phyloP scores from a whole-genome alignment of 2,797 vertebrate species.

The Allobates femoralis region DNA sequence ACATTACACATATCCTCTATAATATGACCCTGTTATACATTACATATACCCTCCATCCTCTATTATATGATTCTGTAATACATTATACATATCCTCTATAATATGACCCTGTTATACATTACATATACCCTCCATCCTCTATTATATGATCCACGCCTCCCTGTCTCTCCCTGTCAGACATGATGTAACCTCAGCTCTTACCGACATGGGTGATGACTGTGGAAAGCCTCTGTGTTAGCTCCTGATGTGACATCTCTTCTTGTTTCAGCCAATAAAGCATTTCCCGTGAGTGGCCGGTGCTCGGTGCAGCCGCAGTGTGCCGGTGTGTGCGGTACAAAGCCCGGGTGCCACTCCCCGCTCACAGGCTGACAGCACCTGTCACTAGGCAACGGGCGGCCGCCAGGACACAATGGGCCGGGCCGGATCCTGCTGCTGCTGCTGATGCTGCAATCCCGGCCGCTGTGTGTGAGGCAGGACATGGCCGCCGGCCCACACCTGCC shows the following conservation, averaged over 20 bases:
- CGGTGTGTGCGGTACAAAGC: conserved; percentile 40
- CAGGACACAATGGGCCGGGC: no score
- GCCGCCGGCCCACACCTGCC: conserved; percentile 45
- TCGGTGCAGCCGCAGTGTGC: background rate
- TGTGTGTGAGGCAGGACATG: conserved; percentile 6
- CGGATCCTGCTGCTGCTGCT: no score
- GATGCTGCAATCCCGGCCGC: conserved; percentile 14
- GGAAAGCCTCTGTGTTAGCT: conserved; percentile 87
- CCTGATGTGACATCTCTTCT: conserved; percentile 93
- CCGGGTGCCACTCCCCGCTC: conserved; percentile 57
- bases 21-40: no score
- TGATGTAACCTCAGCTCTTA: conserved; percentile 73
- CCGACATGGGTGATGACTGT: conserved; percentile 93
- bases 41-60: no score
- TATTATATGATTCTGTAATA: no score
- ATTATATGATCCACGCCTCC: background rate
- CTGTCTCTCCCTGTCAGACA: background rate
- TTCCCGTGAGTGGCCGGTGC: conserved; percentile 14
- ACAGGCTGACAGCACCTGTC: conserved; percentile 54
- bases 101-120: no score
- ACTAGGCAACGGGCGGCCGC: conserved; percentile 59
- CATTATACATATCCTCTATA: no score
- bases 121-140: no score
- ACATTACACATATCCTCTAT: no score
- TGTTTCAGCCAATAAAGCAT: conserved; percentile 91